A percentile compares a stretch with the other conserved stretches of the same genome.
phyloP scores from a whole-genome alignment of 2,113 vertebrate species.

The Trichechus manatus region DNA sequence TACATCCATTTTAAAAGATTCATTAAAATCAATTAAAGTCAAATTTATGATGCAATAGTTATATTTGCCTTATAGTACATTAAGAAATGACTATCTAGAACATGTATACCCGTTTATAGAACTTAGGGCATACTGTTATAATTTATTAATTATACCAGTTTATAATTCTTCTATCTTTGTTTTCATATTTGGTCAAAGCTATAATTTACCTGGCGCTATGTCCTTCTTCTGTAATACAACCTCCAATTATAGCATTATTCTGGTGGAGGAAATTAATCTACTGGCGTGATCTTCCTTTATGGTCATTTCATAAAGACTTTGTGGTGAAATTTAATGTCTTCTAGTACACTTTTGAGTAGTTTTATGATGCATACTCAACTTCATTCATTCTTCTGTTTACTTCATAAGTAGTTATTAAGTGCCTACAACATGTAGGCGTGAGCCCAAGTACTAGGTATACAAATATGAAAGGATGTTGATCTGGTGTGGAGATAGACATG shows the following conservation, averaged over 20 bases:
- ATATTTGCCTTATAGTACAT: background rate
- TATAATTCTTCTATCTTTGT: background rate
- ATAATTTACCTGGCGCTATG: background rate
- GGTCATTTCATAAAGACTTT: background rate
- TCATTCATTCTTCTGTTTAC: background rate
- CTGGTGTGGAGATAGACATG: background rate
- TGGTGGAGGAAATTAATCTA: background rate
- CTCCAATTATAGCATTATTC: background rate
- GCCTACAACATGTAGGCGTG: background rate
- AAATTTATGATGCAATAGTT: slow-evolving; percentile 20
- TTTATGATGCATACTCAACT: background rate
- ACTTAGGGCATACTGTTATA: background rate
- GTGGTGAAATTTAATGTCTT: background rate
- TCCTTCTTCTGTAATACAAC: background rate
- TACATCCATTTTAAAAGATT: slow-evolving; percentile 40
- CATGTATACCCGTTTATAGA: background rate
- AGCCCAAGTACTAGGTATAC: background rate
- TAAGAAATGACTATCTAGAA: background rate
- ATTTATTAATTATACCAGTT: background rate
- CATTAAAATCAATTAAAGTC: background rate
- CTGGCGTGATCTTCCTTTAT: background rate
- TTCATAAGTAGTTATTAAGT: background rate
- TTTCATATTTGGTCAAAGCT: background rate
- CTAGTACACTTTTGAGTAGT: background rate
- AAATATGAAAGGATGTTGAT: background rate